Conservation (phyloP, 2,888 invertebrate species). For the Drosophila pseudotakahashii region DNA sequence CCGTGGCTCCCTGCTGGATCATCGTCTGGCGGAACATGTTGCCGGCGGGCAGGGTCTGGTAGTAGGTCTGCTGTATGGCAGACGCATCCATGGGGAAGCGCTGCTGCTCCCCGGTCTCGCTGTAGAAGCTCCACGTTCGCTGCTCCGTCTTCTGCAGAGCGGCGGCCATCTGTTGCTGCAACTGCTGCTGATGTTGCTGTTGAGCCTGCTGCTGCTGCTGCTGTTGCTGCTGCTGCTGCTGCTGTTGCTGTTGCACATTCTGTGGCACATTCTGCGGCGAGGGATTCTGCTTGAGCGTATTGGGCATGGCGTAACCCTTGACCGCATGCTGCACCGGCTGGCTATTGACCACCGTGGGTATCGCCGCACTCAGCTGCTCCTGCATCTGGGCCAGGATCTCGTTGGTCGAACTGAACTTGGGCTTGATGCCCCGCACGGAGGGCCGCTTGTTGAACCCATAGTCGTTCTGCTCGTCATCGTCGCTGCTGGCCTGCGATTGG, state of each 20-base stretch:
- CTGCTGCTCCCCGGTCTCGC: constrained; percentile 80
- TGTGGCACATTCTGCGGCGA: constrained; percentile 79
- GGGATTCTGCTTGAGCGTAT: constrained; percentile 79
- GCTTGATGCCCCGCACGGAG: constrained; percentile 94
- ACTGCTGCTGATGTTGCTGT: constrained; percentile 59
- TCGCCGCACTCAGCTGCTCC: constrained; percentile 86
- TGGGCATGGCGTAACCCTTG: constrained; percentile 82
- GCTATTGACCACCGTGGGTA: constrained; percentile 78
- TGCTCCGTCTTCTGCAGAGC: constrained; percentile 83
- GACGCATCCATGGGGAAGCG: constrained; percentile 78
- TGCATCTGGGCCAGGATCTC: constrained; percentile 93
- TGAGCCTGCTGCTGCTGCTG: constrained; percentile 54
- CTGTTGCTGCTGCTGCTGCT: constrained; percentile 62
- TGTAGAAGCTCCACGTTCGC: constrained; percentile 83
- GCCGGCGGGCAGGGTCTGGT: constrained; percentile 83
- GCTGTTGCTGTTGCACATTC: constrained; percentile 50
- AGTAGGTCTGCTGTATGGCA: constrained; percentile 81
- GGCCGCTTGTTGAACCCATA: constrained; percentile 96
- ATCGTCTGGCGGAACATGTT: constrained; percentile 83
- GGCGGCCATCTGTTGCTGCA: constrained; percentile 64
- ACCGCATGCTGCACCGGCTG: constrained; percentile 77
- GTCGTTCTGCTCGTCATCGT: constrained; percentile 93
- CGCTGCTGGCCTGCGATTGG: constrained; percentile 81
- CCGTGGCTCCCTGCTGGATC: constrained; percentile 77
- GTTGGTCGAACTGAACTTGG: constrained; percentile 92